Percentiles rank a stretch among this genome's conserved stretches.
These are phyloP conservation scores for Lumbricus terrestris DNA, from an alignment of 2,888 invertebrate species.

Conservation along the genomic window DNA sequence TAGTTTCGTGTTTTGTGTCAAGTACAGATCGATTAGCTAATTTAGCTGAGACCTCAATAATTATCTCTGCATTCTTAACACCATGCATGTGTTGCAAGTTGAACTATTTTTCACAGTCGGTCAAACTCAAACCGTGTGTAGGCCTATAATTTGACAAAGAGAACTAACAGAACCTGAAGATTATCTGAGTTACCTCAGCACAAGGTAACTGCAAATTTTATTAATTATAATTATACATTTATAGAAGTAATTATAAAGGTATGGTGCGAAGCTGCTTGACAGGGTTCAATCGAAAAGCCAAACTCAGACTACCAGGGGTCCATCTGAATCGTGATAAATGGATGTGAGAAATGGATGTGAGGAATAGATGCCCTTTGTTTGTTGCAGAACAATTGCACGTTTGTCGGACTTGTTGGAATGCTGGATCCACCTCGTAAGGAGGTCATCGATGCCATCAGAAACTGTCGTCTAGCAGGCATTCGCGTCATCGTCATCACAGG, in stretches of 20 bases:
- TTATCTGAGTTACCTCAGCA: background rate
- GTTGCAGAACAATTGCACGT: slow-evolving; percentile 77
- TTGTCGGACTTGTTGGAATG: slow-evolving; percentile 99
- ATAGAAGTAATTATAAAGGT: too few species aligned
- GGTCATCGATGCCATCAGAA: slow-evolving; percentile 79
- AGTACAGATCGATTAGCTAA: background rate
- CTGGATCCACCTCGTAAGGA: slow-evolving; percentile 98
- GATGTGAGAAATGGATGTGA: background rate
- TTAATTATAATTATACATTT: background rate
- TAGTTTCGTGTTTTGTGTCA: background rate
- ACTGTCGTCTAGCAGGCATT: slow-evolving; percentile 97
- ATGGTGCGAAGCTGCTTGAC: too few species aligned
- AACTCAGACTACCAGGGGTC: background rate
- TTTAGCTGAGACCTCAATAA: background rate
- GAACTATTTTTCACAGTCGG: background rate
- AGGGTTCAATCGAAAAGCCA: background rate
- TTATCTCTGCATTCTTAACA: background rate
- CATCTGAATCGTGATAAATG: background rate
- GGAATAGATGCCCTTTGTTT: too few species aligned
- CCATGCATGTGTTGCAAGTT: too few species aligned
- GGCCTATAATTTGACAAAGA: background rate
- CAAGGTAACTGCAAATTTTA: too few species aligned
- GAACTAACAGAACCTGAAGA: background rate
- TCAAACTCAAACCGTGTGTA: background rate
- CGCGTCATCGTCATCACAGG: slow-evolving; percentile 99